Percentiles rank a stretch among this genome's conserved stretches.
Conservation (phyloP, 2,888 invertebrate genomes). For the Chrysolina oricalcia region DNA sequence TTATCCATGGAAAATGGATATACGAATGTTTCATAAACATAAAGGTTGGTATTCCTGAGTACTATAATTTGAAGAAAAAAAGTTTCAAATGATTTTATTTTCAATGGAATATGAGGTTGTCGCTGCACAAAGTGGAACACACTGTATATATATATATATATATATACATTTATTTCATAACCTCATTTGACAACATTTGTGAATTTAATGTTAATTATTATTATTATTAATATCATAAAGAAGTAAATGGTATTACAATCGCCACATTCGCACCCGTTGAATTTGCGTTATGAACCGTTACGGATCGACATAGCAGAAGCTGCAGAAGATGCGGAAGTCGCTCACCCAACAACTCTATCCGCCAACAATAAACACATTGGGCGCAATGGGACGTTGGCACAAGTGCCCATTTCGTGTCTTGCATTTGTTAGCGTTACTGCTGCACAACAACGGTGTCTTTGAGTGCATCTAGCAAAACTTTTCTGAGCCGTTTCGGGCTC, state of each 20-base stretch:
- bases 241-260: background rate
- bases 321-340: slow-evolving; percentile 24
- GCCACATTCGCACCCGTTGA: background rate
- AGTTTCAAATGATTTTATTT: too few species aligned
- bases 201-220: too few species aligned
- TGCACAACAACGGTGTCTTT: slow-evolving; percentile 8
- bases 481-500: background rate
- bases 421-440: slow-evolving; percentile 39
- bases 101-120: too few species aligned
- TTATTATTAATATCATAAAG: too few species aligned
- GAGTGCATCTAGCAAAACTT: slow-evolving; percentile 19
- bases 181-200: too few species aligned
- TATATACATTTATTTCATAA: too few species aligned
- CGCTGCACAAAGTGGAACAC: too few species aligned
- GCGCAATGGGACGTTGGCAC: slow-evolving; percentile 44
- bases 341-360: slow-evolving; percentile 35
- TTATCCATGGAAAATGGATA: too few species aligned
- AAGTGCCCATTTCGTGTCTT: slow-evolving; percentile 41
- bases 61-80: too few species aligned
- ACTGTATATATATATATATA: too few species aligned
- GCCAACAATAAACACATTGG: slow-evolving; percentile 35
- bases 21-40: too few species aligned
- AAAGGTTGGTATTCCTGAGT: too few species aligned
- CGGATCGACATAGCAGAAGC: slow-evolving; percentile 35
- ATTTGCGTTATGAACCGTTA: slow-evolving; percentile 55